Evolutionary conservation across 2,888 invertebrate genomes (phyloP).

Genomic region (Xiphydria camelus): DNA sequence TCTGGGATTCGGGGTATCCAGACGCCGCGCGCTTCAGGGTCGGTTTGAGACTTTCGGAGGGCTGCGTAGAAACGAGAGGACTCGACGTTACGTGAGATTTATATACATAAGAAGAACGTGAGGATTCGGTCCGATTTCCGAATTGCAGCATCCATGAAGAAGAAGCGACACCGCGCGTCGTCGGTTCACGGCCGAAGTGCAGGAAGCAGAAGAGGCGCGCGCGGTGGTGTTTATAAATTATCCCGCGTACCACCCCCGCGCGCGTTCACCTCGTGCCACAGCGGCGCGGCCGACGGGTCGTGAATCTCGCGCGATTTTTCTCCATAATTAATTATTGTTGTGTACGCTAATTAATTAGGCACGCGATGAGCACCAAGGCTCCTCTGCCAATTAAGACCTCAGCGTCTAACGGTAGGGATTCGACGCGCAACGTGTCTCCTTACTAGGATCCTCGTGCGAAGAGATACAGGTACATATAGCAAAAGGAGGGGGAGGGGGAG

Average conservation of each 20-base stretch:
- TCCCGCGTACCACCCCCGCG: too few species aligned
- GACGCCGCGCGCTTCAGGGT: too few species aligned
- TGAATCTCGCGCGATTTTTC: constrained; percentile 30
- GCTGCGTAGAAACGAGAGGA: too few species aligned
- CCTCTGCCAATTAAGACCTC: constrained; percentile 49
- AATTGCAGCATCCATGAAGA: constrained; percentile 2
- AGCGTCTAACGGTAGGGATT: constrained; percentile 32
- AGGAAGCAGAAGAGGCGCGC: too few species aligned
- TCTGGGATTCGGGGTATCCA: constrained; percentile 12
- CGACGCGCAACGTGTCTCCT: constrained; percentile 36
- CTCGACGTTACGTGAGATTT: too few species aligned
- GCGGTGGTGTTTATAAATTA: too few species aligned
- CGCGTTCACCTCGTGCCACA: too few species aligned
- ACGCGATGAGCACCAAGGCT: constrained; percentile 40
- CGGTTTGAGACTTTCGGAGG: too few species aligned
- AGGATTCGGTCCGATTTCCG: neutral
- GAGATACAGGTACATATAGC: neutral
- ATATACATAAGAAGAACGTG: too few species aligned
- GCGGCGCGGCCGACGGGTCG: too few species aligned
- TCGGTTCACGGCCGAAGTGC: too few species aligned
- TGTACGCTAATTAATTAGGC: constrained; percentile 53
- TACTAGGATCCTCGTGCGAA: neutral
- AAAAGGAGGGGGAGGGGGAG: neutral
- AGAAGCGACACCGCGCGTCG: too few species aligned
- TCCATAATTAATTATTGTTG: constrained; percentile 47